Evolutionary conservation across 2,113 vertebrate species (phyloP), one percentile per base, ranked within the genome.

Genomic region (Nyctereutes procyonoides): DNA sequence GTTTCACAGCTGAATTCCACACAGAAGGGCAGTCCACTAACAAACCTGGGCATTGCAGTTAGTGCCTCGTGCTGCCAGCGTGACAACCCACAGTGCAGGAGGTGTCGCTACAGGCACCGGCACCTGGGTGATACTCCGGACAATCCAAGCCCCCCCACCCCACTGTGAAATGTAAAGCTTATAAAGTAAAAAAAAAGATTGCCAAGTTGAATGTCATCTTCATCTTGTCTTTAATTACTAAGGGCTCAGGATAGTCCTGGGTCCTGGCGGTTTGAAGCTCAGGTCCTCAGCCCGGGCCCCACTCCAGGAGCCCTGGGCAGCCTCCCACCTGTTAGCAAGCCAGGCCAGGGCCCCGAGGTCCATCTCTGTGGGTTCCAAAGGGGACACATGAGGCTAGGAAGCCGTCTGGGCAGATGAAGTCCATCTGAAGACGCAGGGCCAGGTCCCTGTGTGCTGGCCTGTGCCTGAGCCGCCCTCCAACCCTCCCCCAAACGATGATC

Each of bases 61-160:
- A 1, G 16, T 9, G 5, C 69, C 8, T 5, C 43, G 4, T 0
- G 4, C 28, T 0, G 24, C 22, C 3, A 0, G 10, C 24, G 0
- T 2, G 81, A 22, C 0, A 1, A 22, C 0, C 22, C 1, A 15
- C 0, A 0, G 16, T 0, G 17, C 0, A 0, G 56, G 81, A 28
- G 38, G 56, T 56, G 15, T 2, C 3, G 13, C 53, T 3, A 2
- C 11, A 2, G 10, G 24, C 2, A 0, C 24, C 26, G 0, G 26
- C 67, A 8, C 2, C 38, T 11, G 69, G 8, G 8, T 0, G 2
- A 8, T 0, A 0, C 12, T 24, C 19, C 3, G 9, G 26, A 13
- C 20, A 12, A 32, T 1, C 19, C 55, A 4, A 2, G 32, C 35
- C 30, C 48, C 16, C 32, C n/a, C 43, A 43, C 43, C 43, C 43